Evolutionary conservation across 1,140 invertebrate genomes (phyloP).

Genomic region (Zaprionus davidi): DNA sequence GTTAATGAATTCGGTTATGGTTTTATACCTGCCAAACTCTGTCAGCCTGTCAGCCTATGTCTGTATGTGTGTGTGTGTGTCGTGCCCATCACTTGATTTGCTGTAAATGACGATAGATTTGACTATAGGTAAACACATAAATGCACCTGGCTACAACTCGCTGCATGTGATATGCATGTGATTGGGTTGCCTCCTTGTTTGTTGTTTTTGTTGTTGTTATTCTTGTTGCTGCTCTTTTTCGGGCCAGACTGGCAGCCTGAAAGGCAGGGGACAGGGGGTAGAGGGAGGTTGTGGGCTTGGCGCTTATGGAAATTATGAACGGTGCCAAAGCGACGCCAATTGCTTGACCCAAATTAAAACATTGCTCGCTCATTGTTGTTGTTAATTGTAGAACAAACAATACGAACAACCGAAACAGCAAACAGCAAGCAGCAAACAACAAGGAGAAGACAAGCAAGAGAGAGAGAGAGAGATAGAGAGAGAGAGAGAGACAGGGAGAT

Average conservation of each 20-base stretch:
- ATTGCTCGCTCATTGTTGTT: slow-evolving; percentile 48
- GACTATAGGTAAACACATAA: slow-evolving; percentile 26
- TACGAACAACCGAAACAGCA: slow-evolving; percentile 15
- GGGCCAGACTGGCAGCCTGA: neutral
- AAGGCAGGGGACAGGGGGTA: neutral
- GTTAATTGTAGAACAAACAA: slow-evolving; percentile 75
- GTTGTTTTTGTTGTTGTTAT: neutral
- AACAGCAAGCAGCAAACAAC: slow-evolving; percentile 14
- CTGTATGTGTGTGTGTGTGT: slow-evolving; percentile 10
- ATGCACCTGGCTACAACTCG: neutral
- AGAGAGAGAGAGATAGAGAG: neutral
- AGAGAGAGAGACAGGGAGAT: slow-evolving; percentile 3
- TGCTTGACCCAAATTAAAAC: slow-evolving; percentile 71
- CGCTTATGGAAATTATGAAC: slow-evolving; percentile 67
- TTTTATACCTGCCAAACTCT: slow-evolving; percentile 33
- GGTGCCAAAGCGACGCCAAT: slow-evolving; percentile 67
- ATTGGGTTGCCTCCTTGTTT: neutral
- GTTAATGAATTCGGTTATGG: slow-evolving; percentile 78
- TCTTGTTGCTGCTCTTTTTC: neutral
- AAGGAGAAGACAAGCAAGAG: slow-evolving; percentile 10
- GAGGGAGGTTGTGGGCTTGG: slow-evolving; percentile 32
- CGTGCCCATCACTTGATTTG: slow-evolving; percentile 58
- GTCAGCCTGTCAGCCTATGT: neutral
- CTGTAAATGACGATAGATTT: slow-evolving; percentile 67
- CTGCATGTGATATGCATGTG: slow-evolving; percentile 43